A percentile compares a stretch with the other conserved stretches of the same genome.
phyloP scores from a whole-genome alignment of 2,888 invertebrate species.

The Drosophila nr. perissopoda region DNA sequence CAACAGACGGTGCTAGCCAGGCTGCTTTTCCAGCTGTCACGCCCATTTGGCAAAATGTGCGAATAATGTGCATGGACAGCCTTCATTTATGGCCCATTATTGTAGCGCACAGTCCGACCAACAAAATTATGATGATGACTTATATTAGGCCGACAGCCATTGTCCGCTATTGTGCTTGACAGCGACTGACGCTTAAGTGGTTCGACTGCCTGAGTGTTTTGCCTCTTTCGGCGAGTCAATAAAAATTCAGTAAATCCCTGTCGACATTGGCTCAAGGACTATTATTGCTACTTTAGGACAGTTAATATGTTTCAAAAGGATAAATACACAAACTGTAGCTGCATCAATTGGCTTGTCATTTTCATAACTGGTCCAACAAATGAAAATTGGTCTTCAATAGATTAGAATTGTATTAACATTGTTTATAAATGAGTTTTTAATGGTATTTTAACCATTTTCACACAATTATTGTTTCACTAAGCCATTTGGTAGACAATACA shows the following conservation, averaged over 20 bases:
- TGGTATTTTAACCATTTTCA: neutral
- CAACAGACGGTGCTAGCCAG: conserved; percentile 3
- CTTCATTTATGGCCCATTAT: conserved; percentile 63
- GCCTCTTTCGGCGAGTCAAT: conserved; percentile 63
- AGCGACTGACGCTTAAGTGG: conserved; percentile 57
- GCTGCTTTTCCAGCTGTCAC: conserved; percentile 49
- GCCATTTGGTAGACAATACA: neutral
- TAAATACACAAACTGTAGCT: conserved; percentile 49
- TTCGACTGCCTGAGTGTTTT: conserved; percentile 17
- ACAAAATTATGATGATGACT: conserved; percentile 76
- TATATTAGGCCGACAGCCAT: conserved; percentile 68
- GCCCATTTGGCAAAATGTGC: conserved; percentile 77
- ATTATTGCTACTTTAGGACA: conserved; percentile 77
- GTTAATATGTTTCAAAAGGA: conserved; percentile 61
- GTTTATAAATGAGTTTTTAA: neutral
- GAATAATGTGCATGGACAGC: conserved; percentile 72
- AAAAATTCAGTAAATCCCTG: conserved; percentile 79
- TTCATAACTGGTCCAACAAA: conserved; percentile 33
- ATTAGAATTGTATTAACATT: neutral
- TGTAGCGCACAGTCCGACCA: conserved; percentile 44
- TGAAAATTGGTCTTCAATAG: conserved; percentile 48
- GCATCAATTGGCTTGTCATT: conserved; percentile 41
- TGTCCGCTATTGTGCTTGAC: conserved; percentile 56
- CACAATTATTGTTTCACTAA: neutral
- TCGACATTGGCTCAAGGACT: conserved; percentile 80